Evolutionary conservation across 2,797 vertebrate genomes (phyloP), one percentile per base, ranked within the genome.

Genomic region (Sciurus carolinensis): DNA sequence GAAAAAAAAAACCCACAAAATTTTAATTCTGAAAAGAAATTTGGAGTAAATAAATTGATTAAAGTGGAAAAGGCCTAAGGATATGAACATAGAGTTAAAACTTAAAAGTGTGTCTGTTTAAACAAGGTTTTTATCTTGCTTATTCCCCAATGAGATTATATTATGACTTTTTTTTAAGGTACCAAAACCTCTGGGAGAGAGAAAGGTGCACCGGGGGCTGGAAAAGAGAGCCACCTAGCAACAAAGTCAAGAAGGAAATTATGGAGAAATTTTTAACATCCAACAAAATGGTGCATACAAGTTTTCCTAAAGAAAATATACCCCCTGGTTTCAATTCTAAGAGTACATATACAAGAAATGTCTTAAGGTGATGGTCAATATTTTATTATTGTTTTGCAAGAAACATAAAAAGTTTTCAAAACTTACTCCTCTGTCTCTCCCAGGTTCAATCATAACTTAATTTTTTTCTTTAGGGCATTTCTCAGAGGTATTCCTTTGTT

Each of bases 21-120:
- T 67, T 91, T 92, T 33, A 64, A 86, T 73, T 84, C 33, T 83
- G 71, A 75, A 91, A 73, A 85, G 17, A 92, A 91, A 64, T 66
- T 75, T 80, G 79, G 82, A 94, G 39, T 39, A 69, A 80, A 87
- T 5, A 85, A 90, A 66, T 36, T 67, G 12, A 80, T 30, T 39
- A 73, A 79, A 17, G 83, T 79, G 77, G 42, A 59, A 69, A 87
- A 80, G 28, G 20, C 26, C 50, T 22, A 75, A 75, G 22, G 9
- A 59, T 69, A 82, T 42, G 5, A 59, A 81, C 30, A 80, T 0
- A 81, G 30, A 73, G 30, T 50, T 64, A 62, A 42, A 30, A 91
- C 57, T 57, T 57, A 20, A 20, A 22, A 28, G 33, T 26, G 1
- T 42, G 2, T n/a, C 54, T 90, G 33, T 75, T 71, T 90, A 87